phyloP scores from a whole-genome alignment of 2,797 vertebrate species.

The Heterohyrax brucei region DNA sequence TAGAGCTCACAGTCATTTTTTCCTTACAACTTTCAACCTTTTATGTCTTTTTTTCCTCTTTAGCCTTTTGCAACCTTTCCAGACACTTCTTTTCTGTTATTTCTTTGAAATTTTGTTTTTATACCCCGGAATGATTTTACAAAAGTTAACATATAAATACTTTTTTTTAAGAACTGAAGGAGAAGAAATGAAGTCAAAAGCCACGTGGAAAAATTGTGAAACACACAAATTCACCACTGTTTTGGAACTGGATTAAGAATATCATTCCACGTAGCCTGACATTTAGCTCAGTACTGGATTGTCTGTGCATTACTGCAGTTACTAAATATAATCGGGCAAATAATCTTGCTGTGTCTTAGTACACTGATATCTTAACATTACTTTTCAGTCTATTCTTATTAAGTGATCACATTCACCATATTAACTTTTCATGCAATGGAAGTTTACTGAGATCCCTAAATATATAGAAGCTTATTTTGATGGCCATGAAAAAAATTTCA shows the following conservation, averaged over 20 bases:
- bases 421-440: neutral
- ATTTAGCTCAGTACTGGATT: conserved; percentile 30
- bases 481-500: neutral
- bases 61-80: neutral
- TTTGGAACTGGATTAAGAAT: neutral
- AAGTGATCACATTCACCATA: conserved; percentile 7
- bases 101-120: neutral
- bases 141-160: neutral
- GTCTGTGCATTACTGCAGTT: neutral
- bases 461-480: conserved; percentile 28
- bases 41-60: neutral
- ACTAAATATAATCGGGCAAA: conserved; percentile 70
- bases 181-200: neutral
- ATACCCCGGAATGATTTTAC: neutral
- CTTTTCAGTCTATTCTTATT: conserved; percentile 53
- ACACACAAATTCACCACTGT: neutral
- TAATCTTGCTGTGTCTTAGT: conserved; percentile 42
- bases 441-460: conserved; percentile 24
- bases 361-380: conserved; percentile 47
- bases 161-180: neutral
- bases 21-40: neutral
- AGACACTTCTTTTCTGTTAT: neutral
- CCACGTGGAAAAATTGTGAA: neutral
- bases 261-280: conserved; percentile 3
- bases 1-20: neutral